Evolutionary conservation across 53 echinoderm and acorn worm species (phyloP).

Genomic region (Henricia sp.): DNA sequence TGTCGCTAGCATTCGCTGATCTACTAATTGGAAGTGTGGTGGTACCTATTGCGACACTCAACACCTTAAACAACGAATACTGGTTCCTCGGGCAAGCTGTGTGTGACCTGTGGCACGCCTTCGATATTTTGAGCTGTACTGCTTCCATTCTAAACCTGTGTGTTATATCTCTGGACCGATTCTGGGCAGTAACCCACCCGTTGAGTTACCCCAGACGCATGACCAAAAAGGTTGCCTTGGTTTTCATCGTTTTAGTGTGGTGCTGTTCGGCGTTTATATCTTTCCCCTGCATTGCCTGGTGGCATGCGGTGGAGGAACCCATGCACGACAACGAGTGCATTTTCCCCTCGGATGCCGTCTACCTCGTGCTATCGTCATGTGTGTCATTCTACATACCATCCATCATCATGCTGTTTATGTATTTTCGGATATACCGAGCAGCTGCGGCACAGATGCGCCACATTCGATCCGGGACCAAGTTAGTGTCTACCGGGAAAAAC

Average conservation of each 20-base stretch:
- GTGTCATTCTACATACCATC: constrained; percentile 89
- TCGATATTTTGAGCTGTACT: constrained; percentile 81
- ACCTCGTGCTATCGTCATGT: constrained; percentile 81
- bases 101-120: constrained; percentile 89
- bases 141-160: constrained; percentile 85
- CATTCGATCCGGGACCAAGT: constrained; percentile 78
- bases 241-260: constrained; percentile 82
- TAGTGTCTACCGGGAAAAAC: constrained; percentile 55
- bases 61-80: constrained; percentile 66
- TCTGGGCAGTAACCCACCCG: constrained; percentile 87
- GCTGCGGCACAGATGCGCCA: constrained; percentile 77
- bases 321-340: constrained; percentile 64
- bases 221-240: constrained; percentile 69
- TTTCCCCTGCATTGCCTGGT: constrained; percentile 83
- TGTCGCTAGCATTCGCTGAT: constrained; percentile 85
- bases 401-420: constrained; percentile 82
- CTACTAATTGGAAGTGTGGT: constrained; percentile 79
- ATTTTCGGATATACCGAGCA: constrained; percentile 74
- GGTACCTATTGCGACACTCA: constrained; percentile 76
- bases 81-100: constrained; percentile 71
- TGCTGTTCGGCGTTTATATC: constrained; percentile 81
- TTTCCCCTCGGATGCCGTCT: constrained; percentile 76
- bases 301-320: constrained; percentile 81
- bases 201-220: constrained; percentile 77
- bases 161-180: constrained; percentile 83